Base-by-base conservation (phyloP, 2,797 vertebrate species). In the Aldrovandia affinis region DNA sequence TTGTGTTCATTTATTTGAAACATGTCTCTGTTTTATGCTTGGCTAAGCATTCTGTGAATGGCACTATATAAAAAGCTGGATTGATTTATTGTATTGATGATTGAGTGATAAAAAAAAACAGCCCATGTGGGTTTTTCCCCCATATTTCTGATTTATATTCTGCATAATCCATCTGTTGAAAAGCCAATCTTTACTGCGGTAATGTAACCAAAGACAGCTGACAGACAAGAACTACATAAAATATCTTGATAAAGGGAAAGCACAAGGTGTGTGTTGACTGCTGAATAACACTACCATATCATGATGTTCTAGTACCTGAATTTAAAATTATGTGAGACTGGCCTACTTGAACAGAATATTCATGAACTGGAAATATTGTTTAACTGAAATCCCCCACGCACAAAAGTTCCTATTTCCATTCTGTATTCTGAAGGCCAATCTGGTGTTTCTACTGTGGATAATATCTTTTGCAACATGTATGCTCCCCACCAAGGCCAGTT, bases 211-310 rank as follows among this genome's bases (percentile, higher is more conserved):
- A 59, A 55, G 54, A 61, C 36, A 63, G 54, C 22, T 39, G 25
- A 79, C 25, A 80, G 61, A 57, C 57, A 77, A 63, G 44, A 59
- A 52, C 42, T 39, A 36, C 42, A 68, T 52, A 54, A 79, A n/a
- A n/a, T 77, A 79, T 83, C 83, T 83, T 65, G 59, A 52, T 65
- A 47, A 83, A 3, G 77, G 39, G 55, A 18, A 33, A 39, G 50
- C 33, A 50, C 39, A 28, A n/a, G 22, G 28, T 65, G 75, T 79
- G 39, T 36, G 12, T 39, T 78, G 82, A 59, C 54, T 78, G 42
- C 70, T 61, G 36, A 77, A 57, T 47, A 2, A 3, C 28, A 28
- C 18, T 82, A 28, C 15, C 42, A 77, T 42, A 59, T 20, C 68
- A 59, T 22, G 25, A 14, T 7, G 39, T 59, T 78, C 57, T 33